Percentiles rank a stretch among this genome's conserved stretches.
These are phyloP conservation scores for Poecilia velifera DNA, from an alignment of 2,797 vertebrate genomes.

Conservation along the genomic window DNA sequence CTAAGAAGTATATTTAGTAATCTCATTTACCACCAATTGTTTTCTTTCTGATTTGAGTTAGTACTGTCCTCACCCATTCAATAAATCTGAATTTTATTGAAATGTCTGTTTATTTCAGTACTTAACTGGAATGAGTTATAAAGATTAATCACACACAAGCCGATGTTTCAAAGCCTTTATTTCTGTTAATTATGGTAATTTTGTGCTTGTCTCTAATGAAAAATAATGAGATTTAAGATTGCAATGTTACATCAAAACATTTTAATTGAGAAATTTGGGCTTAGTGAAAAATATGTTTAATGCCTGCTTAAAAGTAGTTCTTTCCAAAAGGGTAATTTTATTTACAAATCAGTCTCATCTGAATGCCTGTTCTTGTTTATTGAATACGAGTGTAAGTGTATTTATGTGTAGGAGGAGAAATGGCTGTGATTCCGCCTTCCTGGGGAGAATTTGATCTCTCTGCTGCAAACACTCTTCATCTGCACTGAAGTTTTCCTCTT, in stretches of 20 bases:
- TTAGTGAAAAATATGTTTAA: not conserved
- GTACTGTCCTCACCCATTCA: not conserved
- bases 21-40: slow-evolving; percentile 5
- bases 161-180: not conserved
- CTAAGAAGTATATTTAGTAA: not conserved
- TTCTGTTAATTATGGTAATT: not conserved
- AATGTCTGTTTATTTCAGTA: not conserved
- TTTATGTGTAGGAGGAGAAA: slow-evolving; percentile 58
- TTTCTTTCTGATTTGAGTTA: slow-evolving; percentile 40
- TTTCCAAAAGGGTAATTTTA: not conserved
- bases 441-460: slow-evolving; percentile 56
- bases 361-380: not conserved
- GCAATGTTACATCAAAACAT: not conserved
- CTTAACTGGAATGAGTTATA: not conserved
- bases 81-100: not conserved
- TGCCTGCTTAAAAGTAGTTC: not conserved
- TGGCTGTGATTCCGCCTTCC: slow-evolving; percentile 65
- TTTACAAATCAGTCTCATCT: not conserved
- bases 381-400: slow-evolving; percentile 13
- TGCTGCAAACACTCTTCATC: slow-evolving; percentile 52
- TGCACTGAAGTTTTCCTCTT: slow-evolving; percentile 55
- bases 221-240: not conserved
- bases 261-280: not conserved
- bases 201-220: not conserved
- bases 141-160: not conserved